Conservation (phyloP, 1,140 invertebrate genomes). For the Mylabris phalerata region DNA sequence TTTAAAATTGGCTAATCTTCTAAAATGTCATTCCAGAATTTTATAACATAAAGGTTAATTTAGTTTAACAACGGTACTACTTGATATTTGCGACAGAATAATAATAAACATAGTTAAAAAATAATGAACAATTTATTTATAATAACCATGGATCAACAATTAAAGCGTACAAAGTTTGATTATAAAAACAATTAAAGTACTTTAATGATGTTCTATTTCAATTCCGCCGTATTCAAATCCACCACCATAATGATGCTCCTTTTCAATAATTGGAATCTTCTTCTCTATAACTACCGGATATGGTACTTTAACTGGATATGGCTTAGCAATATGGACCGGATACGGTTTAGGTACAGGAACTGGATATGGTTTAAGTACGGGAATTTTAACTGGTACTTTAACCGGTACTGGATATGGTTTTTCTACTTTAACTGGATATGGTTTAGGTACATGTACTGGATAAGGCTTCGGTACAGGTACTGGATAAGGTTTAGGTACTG, state of each 20-base stretch:
- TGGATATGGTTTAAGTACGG: constrained; percentile 45
- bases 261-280: constrained; percentile 2
- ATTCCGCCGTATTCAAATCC: constrained; percentile 5
- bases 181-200: too few species aligned
- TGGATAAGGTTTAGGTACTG: constrained; percentile 33
- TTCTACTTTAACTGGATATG: constrained; percentile 32
- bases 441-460: constrained; percentile 22
- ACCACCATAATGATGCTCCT: constrained; percentile 9
- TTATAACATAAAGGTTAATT: too few species aligned
- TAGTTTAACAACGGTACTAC: too few species aligned
- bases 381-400: constrained; percentile 31
- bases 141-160: too few species aligned
- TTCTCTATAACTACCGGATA: constrained; percentile 42
- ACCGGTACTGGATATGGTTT: constrained; percentile 27
- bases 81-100: too few species aligned
- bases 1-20: too few species aligned
- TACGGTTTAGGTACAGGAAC: constrained; percentile 39
- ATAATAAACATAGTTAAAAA: too few species aligned
- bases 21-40: too few species aligned
- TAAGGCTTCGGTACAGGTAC: constrained; percentile 45
- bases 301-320: constrained; percentile 39
- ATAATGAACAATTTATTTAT: too few species aligned
- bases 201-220: too few species aligned
- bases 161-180: too few species aligned
- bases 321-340: constrained; percentile 38